Conservation (phyloP, 1,140 invertebrate species). For the Araneus ventricosus region DNA sequence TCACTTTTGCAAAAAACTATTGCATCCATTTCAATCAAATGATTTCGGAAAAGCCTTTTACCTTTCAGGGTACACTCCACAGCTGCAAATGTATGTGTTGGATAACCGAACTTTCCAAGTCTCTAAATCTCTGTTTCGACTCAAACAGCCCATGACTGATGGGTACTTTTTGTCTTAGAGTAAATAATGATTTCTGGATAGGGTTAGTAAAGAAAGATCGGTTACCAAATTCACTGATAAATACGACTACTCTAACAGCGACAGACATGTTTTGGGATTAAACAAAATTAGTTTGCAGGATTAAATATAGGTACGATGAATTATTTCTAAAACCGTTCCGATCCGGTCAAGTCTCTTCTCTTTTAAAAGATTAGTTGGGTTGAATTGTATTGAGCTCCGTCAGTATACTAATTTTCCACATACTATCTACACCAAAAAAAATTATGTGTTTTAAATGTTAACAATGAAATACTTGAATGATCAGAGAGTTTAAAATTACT, state of each 20-base stretch:
- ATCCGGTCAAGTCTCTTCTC: too few species aligned
- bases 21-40: neutral
- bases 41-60: neutral
- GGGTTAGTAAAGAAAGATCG: neutral
- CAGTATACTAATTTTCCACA: too few species aligned
- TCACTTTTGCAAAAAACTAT: neutral
- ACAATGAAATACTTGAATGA: too few species aligned
- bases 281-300: neutral
- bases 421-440: too few species aligned
- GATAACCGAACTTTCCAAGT: neutral
- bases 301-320: too few species aligned
- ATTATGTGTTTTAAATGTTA: too few species aligned
- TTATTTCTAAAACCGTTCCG: too few species aligned
- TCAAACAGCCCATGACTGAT: constrained; percentile 33
- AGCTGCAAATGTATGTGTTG: constrained; percentile 9
- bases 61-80: constrained; percentile 46
- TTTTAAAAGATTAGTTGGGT: neutral
- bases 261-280: constrained; percentile 19
- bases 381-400: neutral
- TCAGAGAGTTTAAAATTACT: too few species aligned
- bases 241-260: neutral
- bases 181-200: neutral
- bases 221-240: constrained; percentile 2
- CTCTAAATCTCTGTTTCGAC: constrained; percentile 19
- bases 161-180: neutral